Conservation (phyloP, 2,113 vertebrate species). For the Sclerurus mexicanus region DNA sequence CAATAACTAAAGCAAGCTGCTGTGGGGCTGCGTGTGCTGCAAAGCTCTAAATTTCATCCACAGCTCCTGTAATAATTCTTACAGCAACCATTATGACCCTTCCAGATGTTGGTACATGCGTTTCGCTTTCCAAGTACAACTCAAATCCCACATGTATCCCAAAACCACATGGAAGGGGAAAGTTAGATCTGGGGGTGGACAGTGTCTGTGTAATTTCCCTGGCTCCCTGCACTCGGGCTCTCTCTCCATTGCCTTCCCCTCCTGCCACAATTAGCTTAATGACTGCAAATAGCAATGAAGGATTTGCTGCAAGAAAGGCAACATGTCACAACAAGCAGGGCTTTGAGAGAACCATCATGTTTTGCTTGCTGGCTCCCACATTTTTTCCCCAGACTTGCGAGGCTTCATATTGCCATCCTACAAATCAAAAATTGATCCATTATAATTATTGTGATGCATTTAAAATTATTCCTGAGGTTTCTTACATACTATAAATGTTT, state of each 20-base stretch:
- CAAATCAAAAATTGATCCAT: not conserved
- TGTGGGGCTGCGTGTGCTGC: not conserved
- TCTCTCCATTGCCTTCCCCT: not conserved
- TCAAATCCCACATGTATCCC: constrained; percentile 48
- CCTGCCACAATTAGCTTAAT: constrained; percentile 67
- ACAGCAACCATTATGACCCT: not conserved
- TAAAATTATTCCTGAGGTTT: not conserved
- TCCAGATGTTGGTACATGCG: constrained; percentile 52
- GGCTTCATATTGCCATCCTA: not conserved
- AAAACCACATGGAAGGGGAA: constrained; percentile 71
- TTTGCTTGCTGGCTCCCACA: not conserved
- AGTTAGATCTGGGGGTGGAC: constrained; percentile 73
- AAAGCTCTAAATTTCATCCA: constrained; percentile 10
- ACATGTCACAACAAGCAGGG: constrained; percentile 26
- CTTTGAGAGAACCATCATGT: not conserved
- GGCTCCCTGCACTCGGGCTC: constrained; percentile 46
- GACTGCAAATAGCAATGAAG: constrained; percentile 63
- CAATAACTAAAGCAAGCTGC: constrained; percentile 9
- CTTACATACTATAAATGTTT: rapidly evolving
- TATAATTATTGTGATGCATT: not conserved
- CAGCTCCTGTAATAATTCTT: constrained; percentile 31
- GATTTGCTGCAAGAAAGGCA: constrained; percentile 24
- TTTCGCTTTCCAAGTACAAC: constrained; percentile 58
- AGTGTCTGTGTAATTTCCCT: constrained; percentile 72
- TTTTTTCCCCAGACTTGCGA: not conserved